Conservation (phyloP, 1,140 invertebrate genomes). For the Cotesia vestalis region DNA sequence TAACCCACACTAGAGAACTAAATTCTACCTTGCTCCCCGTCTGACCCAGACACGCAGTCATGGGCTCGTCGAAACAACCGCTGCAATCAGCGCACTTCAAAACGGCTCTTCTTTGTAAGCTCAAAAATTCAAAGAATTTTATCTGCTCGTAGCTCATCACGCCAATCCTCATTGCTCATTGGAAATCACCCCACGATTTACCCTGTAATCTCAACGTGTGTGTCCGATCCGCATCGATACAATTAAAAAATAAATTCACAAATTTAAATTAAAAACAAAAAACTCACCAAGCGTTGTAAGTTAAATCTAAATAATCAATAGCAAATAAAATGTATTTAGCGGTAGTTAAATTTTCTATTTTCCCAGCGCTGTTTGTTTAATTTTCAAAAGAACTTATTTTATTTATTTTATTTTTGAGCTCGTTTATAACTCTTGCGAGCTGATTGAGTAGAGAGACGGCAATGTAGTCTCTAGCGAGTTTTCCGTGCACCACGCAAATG, state of each 20-base stretch:
- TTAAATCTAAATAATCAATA: background rate
- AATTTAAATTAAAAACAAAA: conserved; percentile 4
- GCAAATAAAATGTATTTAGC: background rate
- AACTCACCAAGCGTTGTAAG: background rate
- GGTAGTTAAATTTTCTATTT: conserved; percentile 3
- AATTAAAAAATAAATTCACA: background rate
- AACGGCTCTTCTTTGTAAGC: conserved; percentile 34
- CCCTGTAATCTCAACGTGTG: conserved; percentile 32
- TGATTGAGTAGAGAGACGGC: conserved; percentile 42
- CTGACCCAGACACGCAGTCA: conserved; percentile 50
- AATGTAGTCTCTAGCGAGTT: conserved; percentile 45
- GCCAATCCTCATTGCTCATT: conserved; percentile 19
- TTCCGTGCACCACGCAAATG: conserved; percentile 61
- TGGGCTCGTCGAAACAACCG: conserved; percentile 44
- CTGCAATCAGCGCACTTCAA: conserved; percentile 32
- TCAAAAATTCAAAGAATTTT: conserved; percentile 28
- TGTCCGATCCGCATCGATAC: conserved; percentile 15
- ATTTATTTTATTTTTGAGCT: conserved; percentile 21
- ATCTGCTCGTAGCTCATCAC: background rate
- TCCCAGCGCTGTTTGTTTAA: conserved; percentile 1
- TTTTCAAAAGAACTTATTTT: conserved; percentile 5
- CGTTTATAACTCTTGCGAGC: conserved; percentile 52
- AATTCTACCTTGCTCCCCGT: conserved; percentile 31
- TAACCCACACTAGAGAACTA: conserved; percentile 31
- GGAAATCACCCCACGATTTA: conserved; percentile 39